A percentile compares a stretch with the other conserved stretches of the same genome.
These are phyloP conservation scores for Tragelaphus scriptus DNA, from an alignment of 2,113 vertebrate species.

Conservation along the genomic window DNA sequence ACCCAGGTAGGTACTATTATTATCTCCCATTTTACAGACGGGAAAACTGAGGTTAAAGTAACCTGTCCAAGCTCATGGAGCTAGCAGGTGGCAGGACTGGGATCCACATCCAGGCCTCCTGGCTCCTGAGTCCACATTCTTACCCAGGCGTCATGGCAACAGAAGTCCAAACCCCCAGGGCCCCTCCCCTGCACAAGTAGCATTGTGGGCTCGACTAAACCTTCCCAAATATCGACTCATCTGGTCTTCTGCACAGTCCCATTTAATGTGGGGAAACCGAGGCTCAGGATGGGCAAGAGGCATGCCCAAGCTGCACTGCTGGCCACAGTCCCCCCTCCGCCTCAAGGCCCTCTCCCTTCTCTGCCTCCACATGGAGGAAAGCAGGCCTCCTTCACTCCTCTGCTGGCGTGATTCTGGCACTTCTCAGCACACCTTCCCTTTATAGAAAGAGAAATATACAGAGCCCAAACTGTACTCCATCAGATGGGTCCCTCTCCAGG, in stretches of 20 bases:
- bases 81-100: neutral
- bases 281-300: neutral
- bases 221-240: rapidly evolving
- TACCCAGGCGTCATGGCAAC: neutral
- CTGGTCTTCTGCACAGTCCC: neutral
- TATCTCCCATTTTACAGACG: neutral
- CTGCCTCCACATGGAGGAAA: neutral
- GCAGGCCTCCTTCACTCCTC: neutral
- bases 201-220: rapidly evolving
- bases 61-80: neutral
- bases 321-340: neutral
- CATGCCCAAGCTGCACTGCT: neutral
- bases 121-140: neutral
- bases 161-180: rapidly evolving
- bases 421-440: neutral
- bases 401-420: too few relatives aligned
- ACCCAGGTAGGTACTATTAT: neutral
- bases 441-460: neutral
- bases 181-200: rapidly evolving
- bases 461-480: rapidly evolving
- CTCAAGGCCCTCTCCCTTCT: neutral
- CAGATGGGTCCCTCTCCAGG: rapidly evolving
- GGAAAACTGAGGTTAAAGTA: neutral
- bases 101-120: neutral
- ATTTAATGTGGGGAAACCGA: neutral